Evolutionary conservation across 2,113 vertebrate species (phyloP), one percentile per base, ranked within the genome.

Genomic region (Crotalus horridus): DNA sequence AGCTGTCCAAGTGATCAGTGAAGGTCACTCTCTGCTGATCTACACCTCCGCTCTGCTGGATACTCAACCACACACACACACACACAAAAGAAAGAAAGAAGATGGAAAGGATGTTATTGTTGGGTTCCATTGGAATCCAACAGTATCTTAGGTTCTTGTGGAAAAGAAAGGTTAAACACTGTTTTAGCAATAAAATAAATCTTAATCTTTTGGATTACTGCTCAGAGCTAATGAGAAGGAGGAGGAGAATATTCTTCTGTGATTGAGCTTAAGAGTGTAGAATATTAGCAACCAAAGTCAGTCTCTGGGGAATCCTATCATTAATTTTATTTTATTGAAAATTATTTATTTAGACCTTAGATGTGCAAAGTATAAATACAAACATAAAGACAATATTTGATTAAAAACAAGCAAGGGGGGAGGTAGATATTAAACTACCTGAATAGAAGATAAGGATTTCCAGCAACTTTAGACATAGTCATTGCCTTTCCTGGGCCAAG

Each of bases 91-190:
- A 12, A 33, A 24, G 24, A 33, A 13, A 12, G 91, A 95, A 90
- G 39, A 96, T 94, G 97, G 96, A 97, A 95, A 96, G 95, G 94
- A 95, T 96, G 92, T 96, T 94, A 94, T 96, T 96, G 93, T 0
- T n/a, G 93, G 87, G 96, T 69, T 94, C 39, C n/a, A 91, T 88
- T 53, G 93, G 93, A 94, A 94, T 94, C 94, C 93, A 69, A 91
- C 2, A 26, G 87, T 91, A 92, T 99, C 98, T 99, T 96, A 99
- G 98, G 94, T 99, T 98, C 94, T 99, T 17, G 74, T n/a, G 89
- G 95, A 95, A 96, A 90, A 94, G 91, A 81, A 96, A 6, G 43
- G 86, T 94, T 94, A 93, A 81, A 61, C 29, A 56, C 20, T 43
- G 33, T 58, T 51, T 15, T 54, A 54, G 13, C 51, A 56, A 58